A percentile compares a stretch with the other conserved stretches of the same genome.
Conservation (phyloP, 1,140 invertebrate species). For the Neodiprion lecontei region DNA sequence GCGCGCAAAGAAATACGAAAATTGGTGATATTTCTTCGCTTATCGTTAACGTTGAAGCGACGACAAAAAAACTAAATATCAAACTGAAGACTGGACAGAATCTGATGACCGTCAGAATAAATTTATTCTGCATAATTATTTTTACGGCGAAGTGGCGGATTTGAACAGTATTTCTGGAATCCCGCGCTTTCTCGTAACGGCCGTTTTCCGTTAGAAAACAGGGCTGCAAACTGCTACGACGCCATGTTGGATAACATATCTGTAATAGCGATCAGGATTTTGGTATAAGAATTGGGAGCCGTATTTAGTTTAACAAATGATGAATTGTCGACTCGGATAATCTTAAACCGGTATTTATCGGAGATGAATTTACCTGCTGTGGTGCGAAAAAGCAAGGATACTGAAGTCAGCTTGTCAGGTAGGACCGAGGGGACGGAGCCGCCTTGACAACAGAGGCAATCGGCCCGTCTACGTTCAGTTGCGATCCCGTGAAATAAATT, state of each 20-base stretch:
- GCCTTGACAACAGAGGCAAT: not conserved
- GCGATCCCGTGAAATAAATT: not conserved
- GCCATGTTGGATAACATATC: too few relatives aligned
- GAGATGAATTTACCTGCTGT: not conserved
- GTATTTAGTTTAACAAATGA: too few relatives aligned
- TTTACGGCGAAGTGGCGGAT: too few relatives aligned
- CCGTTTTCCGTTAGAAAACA: too few relatives aligned
- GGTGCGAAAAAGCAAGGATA: not conserved
- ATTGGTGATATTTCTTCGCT: conserved; percentile 36
- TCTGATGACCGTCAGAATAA: not conserved
- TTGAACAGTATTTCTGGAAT: too few relatives aligned
- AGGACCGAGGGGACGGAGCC: not conserved
- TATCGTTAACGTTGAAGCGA: conserved; percentile 37
- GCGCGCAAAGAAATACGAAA: conserved; percentile 44
- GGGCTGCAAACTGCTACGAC: too few relatives aligned
- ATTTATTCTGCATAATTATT: not conserved
- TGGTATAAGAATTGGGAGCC: too few relatives aligned
- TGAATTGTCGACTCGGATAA: too few relatives aligned
- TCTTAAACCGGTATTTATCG: not conserved
- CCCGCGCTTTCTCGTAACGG: too few relatives aligned
- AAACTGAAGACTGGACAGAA: conserved; percentile 28
- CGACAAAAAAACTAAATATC: conserved; percentile 28
- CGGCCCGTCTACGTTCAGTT: not conserved
- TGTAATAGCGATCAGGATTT: too few relatives aligned
- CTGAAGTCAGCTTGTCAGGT: conserved; percentile 17